A percentile compares a stretch with the other conserved stretches of the same genome.
Evolutionary conservation across 1,140 invertebrate species (phyloP).

Genomic region (Ceratina australensis): DNA sequence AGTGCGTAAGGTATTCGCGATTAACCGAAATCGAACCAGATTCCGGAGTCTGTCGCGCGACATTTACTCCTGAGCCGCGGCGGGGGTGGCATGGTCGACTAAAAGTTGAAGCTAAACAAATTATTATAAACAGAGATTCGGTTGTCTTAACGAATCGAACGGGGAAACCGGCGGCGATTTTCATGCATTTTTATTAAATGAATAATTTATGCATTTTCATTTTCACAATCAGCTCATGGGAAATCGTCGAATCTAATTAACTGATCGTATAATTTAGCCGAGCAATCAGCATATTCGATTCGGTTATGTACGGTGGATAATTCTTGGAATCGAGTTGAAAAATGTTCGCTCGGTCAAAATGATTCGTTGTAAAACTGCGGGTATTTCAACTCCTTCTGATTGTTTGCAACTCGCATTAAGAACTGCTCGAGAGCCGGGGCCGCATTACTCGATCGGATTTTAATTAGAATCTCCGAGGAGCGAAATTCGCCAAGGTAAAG

Average conservation of each 20-base stretch:
- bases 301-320: no score
- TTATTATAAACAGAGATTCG: no score
- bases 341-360: background rate
- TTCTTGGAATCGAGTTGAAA: no score
- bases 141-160: no score
- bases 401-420: background rate
- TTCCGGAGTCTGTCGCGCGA: slow-evolving; percentile 42
- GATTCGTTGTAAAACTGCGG: slow-evolving; percentile 4
- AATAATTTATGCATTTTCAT: no score
- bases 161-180: no score
- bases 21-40: slow-evolving; percentile 64
- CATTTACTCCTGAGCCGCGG: background rate
- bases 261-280: no score
- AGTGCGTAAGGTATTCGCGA: slow-evolving; percentile 72
- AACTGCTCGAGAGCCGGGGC: slow-evolving; percentile 1
- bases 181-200: no score
- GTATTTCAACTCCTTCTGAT: slow-evolving; percentile 1
- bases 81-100: background rate
- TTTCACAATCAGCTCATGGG: no score
- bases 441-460: slow-evolving; percentile 12
- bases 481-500: background rate
- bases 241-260: no score
- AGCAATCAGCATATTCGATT: no score
- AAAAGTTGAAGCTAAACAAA: no score
- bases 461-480: slow-evolving; percentile 11